These are phyloP conservation scores for Silurus aristotelis DNA, from an alignment of 2,797 vertebrate genomes.

Conservation along the genomic window DNA sequence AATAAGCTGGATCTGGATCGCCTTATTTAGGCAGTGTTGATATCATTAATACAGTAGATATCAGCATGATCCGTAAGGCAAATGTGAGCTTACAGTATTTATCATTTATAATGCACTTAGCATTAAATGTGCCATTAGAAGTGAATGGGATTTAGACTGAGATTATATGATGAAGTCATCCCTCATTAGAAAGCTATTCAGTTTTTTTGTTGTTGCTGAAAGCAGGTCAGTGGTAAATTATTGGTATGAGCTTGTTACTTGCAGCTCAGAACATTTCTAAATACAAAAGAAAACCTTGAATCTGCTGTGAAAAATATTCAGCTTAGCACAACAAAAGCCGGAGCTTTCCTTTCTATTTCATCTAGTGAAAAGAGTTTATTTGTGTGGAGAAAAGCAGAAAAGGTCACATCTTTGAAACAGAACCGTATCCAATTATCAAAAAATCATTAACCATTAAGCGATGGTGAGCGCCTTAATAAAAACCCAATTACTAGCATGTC, in stretches of 20 bases:
- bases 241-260: too few relatives aligned
- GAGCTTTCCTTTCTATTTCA: background rate
- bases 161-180: background rate
- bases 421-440: constrained; percentile 31
- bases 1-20: background rate
- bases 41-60: background rate
- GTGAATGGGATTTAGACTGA: background rate
- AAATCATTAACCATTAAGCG: constrained; percentile 34
- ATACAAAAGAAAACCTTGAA: background rate
- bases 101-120: background rate
- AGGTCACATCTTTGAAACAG: constrained; percentile 45
- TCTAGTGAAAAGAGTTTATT: background rate
- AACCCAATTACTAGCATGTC: constrained; percentile 25
- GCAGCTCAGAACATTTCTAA: background rate
- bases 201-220: background rate
- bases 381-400: background rate
- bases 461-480: constrained; percentile 23
- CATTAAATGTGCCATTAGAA: too few relatives aligned
- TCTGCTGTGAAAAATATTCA: background rate
- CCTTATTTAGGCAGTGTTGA: background rate
- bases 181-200: background rate
- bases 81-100: background rate
- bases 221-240: too few relatives aligned
- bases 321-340: background rate
- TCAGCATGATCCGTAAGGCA: background rate